A percentile compares a stretch with the other conserved stretches of the same genome.
These are phyloP conservation scores for Mormyrops boulengeri DNA, from an alignment of 2,797 vertebrate genomes.

Conservation along the genomic window DNA sequence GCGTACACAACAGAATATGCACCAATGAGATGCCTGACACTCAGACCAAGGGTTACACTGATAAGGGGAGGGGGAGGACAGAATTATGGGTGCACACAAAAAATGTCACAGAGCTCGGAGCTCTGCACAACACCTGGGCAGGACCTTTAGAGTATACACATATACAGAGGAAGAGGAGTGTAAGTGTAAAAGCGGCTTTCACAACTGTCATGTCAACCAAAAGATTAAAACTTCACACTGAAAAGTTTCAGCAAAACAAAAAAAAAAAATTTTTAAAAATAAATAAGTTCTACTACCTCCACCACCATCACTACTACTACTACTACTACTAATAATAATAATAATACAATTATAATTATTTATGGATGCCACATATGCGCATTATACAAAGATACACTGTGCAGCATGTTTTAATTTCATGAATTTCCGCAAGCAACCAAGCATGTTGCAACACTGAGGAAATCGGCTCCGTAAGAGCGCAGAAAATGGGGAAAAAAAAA, in stretches of 20 bases:
- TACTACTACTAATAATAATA: background rate
- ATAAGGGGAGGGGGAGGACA: background rate
- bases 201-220: background rate
- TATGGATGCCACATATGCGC: background rate
- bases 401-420: background rate
- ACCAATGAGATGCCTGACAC: constrained; percentile 10
- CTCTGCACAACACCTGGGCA: background rate
- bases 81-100: background rate
- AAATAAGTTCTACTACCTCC: background rate
- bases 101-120: background rate
- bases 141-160: background rate
- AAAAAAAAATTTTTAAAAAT: background rate
- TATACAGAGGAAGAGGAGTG: too few species aligned
- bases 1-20: background rate
- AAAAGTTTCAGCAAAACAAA: background rate
- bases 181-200: too few species aligned
- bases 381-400: background rate
- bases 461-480: background rate
- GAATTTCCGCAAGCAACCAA: background rate
- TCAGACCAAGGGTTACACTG: constrained; percentile 7
- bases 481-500: background rate
- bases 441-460: background rate
- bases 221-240: background rate
- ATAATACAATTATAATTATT: background rate
- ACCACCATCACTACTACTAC: background rate